Evolutionary conservation across 1,140 invertebrate genomes (phyloP).

Genomic region (Brachionus sp.): DNA sequence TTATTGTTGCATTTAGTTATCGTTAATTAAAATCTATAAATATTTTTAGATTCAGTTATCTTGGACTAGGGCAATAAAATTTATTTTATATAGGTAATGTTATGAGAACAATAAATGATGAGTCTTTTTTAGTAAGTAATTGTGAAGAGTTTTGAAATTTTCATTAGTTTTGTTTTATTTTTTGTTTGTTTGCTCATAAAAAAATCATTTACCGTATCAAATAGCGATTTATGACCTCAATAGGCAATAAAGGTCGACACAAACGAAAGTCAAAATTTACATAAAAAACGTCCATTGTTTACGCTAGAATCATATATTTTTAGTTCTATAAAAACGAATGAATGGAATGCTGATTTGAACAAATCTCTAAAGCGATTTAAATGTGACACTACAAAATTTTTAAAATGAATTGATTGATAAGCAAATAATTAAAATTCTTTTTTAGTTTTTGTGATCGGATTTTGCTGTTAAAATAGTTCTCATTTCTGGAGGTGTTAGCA

Average conservation of each 20-base stretch:
- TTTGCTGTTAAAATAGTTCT: background rate
- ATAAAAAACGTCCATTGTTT: conserved; percentile 18
- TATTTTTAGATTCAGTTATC: background rate
- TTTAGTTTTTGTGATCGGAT: background rate
- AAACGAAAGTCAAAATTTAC: conserved; percentile 39
- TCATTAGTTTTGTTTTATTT: background rate
- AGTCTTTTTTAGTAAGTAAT: background rate
- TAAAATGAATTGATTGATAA: conserved; percentile 35
- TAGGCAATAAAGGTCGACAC: conserved; percentile 5
- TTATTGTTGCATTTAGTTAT: conserved; percentile 8
- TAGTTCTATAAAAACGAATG: background rate
- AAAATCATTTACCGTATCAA: conserved; percentile 45
- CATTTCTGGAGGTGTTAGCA: conserved; percentile 27
- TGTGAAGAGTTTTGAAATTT: conserved; percentile 6
- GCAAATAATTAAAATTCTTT: conserved; percentile 42
- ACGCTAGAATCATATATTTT: background rate
- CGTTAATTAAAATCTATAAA: background rate
- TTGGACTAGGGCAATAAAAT: background rate
- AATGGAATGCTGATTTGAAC: conserved; percentile 25
- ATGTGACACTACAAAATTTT: background rate
- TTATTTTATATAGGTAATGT: background rate
- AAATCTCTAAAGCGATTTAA: conserved; percentile 18
- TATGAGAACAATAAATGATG: background rate
- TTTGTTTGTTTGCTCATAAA: background rate
- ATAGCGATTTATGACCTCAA: conserved; percentile 35